Percentiles rank a stretch among this genome's conserved stretches.
phyloP scores from a whole-genome alignment of 1,140 invertebrate genomes.

The Cydia amplana region DNA sequence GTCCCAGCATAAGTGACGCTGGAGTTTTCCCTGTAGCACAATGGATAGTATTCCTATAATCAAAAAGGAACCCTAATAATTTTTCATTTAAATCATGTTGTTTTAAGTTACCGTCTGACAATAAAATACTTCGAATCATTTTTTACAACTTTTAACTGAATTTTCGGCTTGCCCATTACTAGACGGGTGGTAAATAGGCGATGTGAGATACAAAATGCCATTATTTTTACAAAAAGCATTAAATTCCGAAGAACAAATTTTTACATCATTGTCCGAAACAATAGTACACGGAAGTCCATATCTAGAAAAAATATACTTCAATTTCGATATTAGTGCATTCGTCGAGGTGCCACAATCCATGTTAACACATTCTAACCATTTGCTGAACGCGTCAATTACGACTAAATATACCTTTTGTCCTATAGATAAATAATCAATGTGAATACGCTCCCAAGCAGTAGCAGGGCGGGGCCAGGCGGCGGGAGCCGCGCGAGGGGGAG shows the following conservation, averaged over 20 bases:
- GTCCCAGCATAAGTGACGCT: not conserved
- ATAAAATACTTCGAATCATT: slow-evolving; percentile 37
- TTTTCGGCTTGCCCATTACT: too few relatives aligned
- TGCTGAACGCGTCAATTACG: slow-evolving; percentile 35
- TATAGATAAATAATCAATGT: slow-evolving; percentile 45
- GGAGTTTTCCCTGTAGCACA: slow-evolving; percentile 18
- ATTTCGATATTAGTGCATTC: slow-evolving; percentile 35
- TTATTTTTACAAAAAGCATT: slow-evolving; percentile 38
- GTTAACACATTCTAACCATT: slow-evolving; percentile 38
- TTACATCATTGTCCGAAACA: slow-evolving; percentile 38
- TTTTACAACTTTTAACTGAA: slow-evolving; percentile 2
- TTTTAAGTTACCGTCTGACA: slow-evolving; percentile 10
- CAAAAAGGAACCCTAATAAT: slow-evolving; percentile 36
- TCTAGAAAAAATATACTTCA: slow-evolving; percentile 27
- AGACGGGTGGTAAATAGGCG: slow-evolving; percentile 45
- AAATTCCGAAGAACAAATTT: slow-evolving; percentile 39
- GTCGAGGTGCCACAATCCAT: slow-evolving; percentile 33
- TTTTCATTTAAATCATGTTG: slow-evolving; percentile 22
- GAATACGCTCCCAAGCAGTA: slow-evolving; percentile 42
- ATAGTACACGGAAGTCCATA: slow-evolving; percentile 36
- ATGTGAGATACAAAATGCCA: slow-evolving; percentile 41
- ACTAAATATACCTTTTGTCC: slow-evolving; percentile 36
- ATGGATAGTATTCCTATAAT: slow-evolving; percentile 28
- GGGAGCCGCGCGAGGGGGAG: slow-evolving; percentile 37
- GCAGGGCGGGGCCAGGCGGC: slow-evolving; percentile 41